These are phyloP conservation scores for Telmatherina bonti DNA, from an alignment of 2,797 vertebrate species.

Conservation along the genomic window DNA sequence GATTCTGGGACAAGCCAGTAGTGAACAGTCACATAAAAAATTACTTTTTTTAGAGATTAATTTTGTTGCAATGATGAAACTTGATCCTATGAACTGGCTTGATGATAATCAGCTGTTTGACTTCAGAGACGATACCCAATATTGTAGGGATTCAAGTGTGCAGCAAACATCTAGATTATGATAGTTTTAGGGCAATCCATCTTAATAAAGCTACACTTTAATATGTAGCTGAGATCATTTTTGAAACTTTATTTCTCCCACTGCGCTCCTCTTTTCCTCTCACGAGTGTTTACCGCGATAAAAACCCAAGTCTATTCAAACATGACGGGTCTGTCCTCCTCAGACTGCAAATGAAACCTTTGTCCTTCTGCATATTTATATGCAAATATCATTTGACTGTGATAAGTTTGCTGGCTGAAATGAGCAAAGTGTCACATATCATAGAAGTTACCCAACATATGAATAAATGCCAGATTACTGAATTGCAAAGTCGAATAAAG, in stretches of 20 bases:
- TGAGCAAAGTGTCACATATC: not conserved
- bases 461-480: not conserved
- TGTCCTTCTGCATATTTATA: not conserved
- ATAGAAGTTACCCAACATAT: not conserved
- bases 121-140: not conserved
- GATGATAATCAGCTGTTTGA: no score
- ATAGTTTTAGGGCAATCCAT: not conserved
- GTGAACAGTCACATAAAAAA: not conserved
- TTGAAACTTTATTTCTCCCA: not conserved
- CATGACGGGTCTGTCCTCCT: not conserved
- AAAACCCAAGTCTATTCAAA: not conserved
- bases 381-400: not conserved
- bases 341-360: not conserved
- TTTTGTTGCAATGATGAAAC: not conserved
- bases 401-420: not conserved
- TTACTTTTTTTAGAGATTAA: not conserved
- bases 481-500: not conserved
- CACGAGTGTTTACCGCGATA: not conserved
- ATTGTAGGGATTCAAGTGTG: not conserved
- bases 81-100: not conserved
- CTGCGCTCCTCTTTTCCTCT: not conserved
- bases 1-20: not conserved
- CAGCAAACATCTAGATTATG: not conserved
- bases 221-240: not conserved
- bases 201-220: not conserved